Conservation (phyloP, 2,113 vertebrate genomes). For the Oncorhynchus mykiss region DNA sequence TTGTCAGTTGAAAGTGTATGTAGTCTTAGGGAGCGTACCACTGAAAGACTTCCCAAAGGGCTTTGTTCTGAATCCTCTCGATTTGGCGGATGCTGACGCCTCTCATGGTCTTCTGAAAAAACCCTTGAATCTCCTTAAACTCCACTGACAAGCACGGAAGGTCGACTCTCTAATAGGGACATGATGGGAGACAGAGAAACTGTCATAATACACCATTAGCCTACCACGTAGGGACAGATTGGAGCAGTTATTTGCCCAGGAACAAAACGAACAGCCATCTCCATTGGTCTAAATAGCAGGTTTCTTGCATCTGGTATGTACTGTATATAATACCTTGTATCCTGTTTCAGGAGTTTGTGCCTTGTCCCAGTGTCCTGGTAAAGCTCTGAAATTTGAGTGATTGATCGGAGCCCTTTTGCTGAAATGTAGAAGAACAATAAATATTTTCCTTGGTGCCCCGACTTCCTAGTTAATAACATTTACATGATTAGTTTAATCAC, state of each 20-base stretch:
- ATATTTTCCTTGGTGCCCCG: background rate
- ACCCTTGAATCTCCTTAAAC: slow-evolving; percentile 51
- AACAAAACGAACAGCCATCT: background rate
- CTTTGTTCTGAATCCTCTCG: slow-evolving; percentile 73
- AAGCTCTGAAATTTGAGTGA: slow-evolving; percentile 10
- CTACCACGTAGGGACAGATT: background rate
- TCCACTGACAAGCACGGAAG: slow-evolving; percentile 51
- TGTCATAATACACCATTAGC: background rate
- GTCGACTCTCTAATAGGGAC: slow-evolving; percentile 43
- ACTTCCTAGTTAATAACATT: no score
- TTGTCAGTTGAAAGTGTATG: background rate
- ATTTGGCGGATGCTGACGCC: slow-evolving; percentile 53
- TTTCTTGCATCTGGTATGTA: no score
- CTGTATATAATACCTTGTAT: slow-evolving; percentile 56
- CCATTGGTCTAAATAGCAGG: background rate
- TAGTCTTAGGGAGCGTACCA: slow-evolving; percentile 51
- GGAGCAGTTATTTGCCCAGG: background rate
- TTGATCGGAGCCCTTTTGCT: slow-evolving; percentile 39
- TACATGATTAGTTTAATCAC: no score
- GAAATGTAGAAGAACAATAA: background rate
- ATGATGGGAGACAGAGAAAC: background rate
- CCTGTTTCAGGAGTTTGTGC: slow-evolving; percentile 54
- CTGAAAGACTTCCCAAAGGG: slow-evolving; percentile 73
- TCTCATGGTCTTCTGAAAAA: slow-evolving; percentile 64
- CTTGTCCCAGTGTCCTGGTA: slow-evolving; percentile 71